Evolutionary conservation across 2,888 invertebrate species (phyloP).

Genomic region (Odontocolon sp.): DNA sequence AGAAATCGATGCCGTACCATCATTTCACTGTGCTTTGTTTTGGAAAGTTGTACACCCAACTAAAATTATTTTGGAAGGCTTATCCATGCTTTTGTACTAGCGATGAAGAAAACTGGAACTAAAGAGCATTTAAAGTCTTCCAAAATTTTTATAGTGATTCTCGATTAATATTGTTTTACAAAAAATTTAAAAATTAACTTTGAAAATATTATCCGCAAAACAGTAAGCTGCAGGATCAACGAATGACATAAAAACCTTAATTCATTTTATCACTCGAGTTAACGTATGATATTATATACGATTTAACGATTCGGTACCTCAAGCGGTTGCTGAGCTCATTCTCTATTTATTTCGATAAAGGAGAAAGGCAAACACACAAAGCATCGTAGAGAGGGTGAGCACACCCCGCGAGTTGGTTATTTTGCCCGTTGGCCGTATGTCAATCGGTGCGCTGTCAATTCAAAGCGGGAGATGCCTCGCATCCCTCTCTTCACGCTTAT

Average conservation of each 20-base stretch:
- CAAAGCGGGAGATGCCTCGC: constrained; percentile 61
- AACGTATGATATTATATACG: constrained; percentile 19
- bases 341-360: constrained; percentile 70
- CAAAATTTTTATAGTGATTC: too few species aligned
- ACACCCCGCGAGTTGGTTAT: constrained; percentile 45
- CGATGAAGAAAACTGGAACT: too few species aligned
- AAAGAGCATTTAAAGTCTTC: not conserved
- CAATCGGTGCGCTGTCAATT: constrained; percentile 64
- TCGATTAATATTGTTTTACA: too few species aligned
- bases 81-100: too few species aligned
- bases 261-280: constrained; percentile 13
- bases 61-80: not conserved
- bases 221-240: too few species aligned
- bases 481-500: constrained; percentile 53
- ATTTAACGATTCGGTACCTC: constrained; percentile 17
- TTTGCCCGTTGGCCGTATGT: constrained; percentile 76
- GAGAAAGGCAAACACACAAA: constrained; percentile 72
- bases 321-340: not conserved
- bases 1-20: constrained; percentile 58
- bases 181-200: too few species aligned
- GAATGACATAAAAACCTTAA: not conserved
- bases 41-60: not conserved
- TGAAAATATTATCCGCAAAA: too few species aligned
- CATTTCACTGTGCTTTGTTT: constrained; percentile 19
- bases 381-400: constrained; percentile 12